A percentile compares a stretch with the other conserved stretches of the same genome.
Evolutionary conservation across 2,113 vertebrate species (phyloP).

Genomic region (Arenaria interpres): DNA sequence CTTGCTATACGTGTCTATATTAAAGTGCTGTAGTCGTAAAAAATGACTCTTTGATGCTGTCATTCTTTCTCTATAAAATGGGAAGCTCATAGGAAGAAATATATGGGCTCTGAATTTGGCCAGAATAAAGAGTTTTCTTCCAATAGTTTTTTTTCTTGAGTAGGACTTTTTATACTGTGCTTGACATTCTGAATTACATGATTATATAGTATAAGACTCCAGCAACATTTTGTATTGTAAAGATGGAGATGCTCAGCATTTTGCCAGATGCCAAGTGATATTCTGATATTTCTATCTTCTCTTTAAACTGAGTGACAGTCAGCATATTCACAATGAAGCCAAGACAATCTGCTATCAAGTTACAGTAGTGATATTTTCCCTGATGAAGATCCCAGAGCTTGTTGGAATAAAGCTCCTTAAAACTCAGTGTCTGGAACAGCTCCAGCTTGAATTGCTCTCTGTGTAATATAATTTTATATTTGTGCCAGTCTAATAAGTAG

Average conservation of each 20-base stretch:
- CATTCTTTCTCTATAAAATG: not conserved
- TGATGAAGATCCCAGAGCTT: constrained; percentile 3
- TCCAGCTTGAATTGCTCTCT: not conserved
- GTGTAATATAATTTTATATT: constrained; percentile 24
- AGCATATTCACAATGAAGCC: constrained; percentile 64
- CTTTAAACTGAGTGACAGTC: constrained; percentile 57
- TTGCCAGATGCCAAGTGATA: constrained; percentile 52
- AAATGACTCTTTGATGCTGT: not conserved
- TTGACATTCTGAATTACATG: constrained; percentile 53
- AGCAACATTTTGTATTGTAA: constrained; percentile 50
- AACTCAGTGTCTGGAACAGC: not conserved
- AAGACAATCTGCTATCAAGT: constrained; percentile 63
- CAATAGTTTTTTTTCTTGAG: constrained; percentile 23
- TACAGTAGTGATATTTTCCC: constrained; percentile 41
- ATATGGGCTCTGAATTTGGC: not conserved
- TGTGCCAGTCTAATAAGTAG: constrained; percentile 52
- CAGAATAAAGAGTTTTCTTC: constrained; percentile 18
- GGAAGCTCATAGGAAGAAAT: not conserved
- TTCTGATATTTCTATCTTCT: constrained; percentile 47
- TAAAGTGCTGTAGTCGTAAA: not conserved
- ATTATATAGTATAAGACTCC: constrained; percentile 40
- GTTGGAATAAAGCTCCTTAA: not conserved
- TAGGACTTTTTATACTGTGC: constrained; percentile 29
- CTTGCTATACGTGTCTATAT: not conserved
- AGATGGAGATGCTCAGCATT: constrained; percentile 60